These are phyloP conservation scores for Rhinolophus sinicus DNA, from an alignment of 2,113 vertebrate species.

Conservation along the genomic window DNA sequence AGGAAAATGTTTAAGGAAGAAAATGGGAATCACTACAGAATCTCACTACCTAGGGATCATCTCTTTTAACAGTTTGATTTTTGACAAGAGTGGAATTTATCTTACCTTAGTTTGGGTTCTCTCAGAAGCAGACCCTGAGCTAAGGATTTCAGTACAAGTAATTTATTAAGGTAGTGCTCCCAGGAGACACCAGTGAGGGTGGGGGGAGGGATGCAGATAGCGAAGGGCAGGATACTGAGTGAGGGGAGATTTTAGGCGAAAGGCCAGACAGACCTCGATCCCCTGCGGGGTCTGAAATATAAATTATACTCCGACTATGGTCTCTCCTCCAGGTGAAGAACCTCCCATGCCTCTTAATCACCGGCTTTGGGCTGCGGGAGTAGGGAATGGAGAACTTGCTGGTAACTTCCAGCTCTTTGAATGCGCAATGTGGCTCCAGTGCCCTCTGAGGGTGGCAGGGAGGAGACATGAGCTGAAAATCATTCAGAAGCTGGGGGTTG, in stretches of 20 bases:
- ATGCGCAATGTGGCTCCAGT: too few relatives aligned
- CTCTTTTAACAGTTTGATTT: not conserved
- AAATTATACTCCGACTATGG: not conserved
- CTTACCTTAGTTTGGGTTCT: not conserved
- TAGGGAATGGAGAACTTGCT: not conserved
- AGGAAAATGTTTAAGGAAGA: not conserved
- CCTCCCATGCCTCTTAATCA: not conserved
- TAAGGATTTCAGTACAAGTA: not conserved
- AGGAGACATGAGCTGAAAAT: not conserved
- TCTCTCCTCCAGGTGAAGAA: not conserved
- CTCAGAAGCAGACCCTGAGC: not conserved
- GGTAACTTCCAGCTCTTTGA: not conserved
- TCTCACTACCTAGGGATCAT: not conserved
- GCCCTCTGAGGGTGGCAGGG: not conserved
- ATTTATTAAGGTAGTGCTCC: not conserved
- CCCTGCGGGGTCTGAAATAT: accelerated
- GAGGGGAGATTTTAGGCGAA: not conserved
- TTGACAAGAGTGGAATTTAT: not conserved
- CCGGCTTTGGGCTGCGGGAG: not conserved
- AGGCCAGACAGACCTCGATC: not conserved
- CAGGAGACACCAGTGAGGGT: not conserved
- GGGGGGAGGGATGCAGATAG: not conserved
- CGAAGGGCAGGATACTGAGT: not conserved
- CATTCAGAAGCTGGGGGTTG: not conserved
- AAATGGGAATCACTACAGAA: not conserved